Evolutionary conservation across 1,140 invertebrate genomes (phyloP).

Genomic region (Conus betulinus): DNA sequence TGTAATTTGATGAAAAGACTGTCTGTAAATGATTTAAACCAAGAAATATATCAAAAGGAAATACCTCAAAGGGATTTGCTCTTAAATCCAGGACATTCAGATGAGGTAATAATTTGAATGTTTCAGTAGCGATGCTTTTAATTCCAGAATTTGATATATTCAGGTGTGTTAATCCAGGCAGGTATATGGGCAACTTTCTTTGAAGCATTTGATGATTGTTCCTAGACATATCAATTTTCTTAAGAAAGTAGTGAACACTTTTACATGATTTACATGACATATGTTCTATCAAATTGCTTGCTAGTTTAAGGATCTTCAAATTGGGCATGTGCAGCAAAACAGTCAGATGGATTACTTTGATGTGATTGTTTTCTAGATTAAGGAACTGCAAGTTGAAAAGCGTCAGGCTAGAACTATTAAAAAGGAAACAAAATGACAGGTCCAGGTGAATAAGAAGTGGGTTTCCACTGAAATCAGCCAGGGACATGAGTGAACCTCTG

Average conservation of each 20-base stretch:
- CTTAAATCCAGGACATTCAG: background rate
- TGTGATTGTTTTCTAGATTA: slow-evolving; percentile 12
- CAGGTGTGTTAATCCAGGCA: background rate
- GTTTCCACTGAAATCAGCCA: background rate
- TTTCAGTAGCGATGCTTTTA: background rate
- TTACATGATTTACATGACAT: background rate
- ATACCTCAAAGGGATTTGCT: background rate
- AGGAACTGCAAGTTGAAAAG: slow-evolving; percentile 15
- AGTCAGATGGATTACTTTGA: slow-evolving; percentile 6
- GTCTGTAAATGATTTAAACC: background rate
- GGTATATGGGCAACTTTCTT: background rate
- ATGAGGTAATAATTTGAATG: background rate
- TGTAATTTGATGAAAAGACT: background rate
- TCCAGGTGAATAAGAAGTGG: slow-evolving; percentile 20
- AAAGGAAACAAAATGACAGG: slow-evolving; percentile 6
- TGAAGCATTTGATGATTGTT: background rate
- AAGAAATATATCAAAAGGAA: background rate
- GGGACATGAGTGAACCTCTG: background rate
- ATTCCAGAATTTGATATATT: background rate
- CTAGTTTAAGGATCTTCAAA: background rate
- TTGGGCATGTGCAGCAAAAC: background rate
- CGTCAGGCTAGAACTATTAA: background rate
- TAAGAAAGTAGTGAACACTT: background rate
- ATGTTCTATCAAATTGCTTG: background rate
- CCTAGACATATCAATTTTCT: background rate